phyloP scores from a whole-genome alignment of 2,113 vertebrate species.

The Trichechus manatus region DNA sequence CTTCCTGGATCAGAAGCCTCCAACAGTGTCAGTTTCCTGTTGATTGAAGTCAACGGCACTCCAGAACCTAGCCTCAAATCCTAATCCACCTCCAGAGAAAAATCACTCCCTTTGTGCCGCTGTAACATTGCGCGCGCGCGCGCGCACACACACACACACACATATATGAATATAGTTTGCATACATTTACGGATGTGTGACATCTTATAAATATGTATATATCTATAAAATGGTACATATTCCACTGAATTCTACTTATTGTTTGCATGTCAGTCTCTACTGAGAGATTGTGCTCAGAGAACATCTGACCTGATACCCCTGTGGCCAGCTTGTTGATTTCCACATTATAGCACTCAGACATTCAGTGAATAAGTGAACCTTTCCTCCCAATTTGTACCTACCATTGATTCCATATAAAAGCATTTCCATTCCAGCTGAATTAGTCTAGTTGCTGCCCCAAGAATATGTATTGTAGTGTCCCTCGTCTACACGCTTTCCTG shows the following conservation, averaged over 20 bases:
- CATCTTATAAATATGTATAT: not conserved
- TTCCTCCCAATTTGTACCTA: not conserved
- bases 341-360: not conserved
- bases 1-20: not conserved
- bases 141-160: not conserved
- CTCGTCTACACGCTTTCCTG: too few species aligned
- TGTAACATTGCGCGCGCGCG: too few species aligned
- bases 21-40: not conserved
- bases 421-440: not conserved
- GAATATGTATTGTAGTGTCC: rapidly evolving
- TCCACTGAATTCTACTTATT: not conserved
- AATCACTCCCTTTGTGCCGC: not conserved
- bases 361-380: not conserved
- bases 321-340: not conserved
- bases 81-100: not conserved
- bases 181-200: not conserved
- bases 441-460: not conserved
- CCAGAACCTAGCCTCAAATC: not conserved
- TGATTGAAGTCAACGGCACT: not conserved
- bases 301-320: too few species aligned
- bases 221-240: not conserved
- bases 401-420: not conserved
- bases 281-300: not conserved
- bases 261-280: not conserved
- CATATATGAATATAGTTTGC: not conserved